phyloP scores from a whole-genome alignment of 2,113 vertebrate genomes.

The Trematomus loennbergii region DNA sequence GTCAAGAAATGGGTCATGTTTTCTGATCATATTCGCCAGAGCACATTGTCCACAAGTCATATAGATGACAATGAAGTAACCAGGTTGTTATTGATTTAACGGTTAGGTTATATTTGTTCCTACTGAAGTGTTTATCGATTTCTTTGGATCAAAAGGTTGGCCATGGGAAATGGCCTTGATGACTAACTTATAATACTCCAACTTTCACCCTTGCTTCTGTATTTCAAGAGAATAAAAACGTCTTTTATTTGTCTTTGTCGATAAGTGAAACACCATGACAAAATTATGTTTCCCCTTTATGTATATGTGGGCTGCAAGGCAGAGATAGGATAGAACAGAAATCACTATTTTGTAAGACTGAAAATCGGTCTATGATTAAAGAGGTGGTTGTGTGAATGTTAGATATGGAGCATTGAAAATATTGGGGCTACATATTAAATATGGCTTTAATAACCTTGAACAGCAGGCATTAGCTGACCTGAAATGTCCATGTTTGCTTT shows the following conservation, averaged over 20 bases:
- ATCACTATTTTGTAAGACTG: neutral
- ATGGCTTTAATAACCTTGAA: neutral
- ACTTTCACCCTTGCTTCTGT: neutral
- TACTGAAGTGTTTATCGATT: neutral
- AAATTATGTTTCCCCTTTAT: neutral
- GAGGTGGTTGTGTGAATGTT: neutral
- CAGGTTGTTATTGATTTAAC: constrained; percentile 35
- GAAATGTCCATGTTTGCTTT: neutral
- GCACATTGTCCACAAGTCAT: constrained; percentile 34
- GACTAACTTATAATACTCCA: neutral
- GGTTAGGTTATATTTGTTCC: constrained; percentile 12
- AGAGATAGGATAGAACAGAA: neutral
- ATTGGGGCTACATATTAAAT: neutral
- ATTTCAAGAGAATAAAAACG: neutral
- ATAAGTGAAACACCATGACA: neutral
- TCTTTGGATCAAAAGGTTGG: constrained; percentile 10
- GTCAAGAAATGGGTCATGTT: constrained; percentile 38
- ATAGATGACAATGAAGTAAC: constrained; percentile 7
- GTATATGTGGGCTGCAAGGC: neutral
- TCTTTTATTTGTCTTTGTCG: neutral
- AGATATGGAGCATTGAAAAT: neutral
- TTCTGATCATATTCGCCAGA: constrained; percentile 42
- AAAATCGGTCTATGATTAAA: neutral
- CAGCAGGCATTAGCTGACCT: neutral
- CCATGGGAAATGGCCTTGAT: neutral